Evolutionary conservation across 1,140 invertebrate species (phyloP).

Genomic region (Cyclargus thomasi): DNA sequence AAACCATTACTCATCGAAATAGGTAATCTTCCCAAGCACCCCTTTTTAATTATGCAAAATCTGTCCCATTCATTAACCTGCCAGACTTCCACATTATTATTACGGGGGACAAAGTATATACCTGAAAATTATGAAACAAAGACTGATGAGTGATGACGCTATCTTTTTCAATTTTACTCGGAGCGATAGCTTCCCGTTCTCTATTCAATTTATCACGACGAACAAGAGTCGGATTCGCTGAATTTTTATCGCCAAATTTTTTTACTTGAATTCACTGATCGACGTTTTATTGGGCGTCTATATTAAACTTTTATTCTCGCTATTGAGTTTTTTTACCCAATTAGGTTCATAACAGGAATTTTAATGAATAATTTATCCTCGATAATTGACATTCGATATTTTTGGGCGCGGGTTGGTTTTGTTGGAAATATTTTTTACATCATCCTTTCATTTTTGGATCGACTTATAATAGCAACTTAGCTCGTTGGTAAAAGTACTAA

Average conservation of each 20-base stretch:
- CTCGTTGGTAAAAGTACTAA: background rate
- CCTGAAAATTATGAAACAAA: constrained; percentile 56
- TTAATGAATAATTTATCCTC: background rate
- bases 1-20: constrained; percentile 59
- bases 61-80: constrained; percentile 57
- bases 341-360: constrained; percentile 1
- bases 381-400: background rate
- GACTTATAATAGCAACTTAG: no score
- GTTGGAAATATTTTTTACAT: background rate
- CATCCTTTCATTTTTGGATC: background rate
- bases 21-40: constrained; percentile 59
- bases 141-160: constrained; percentile 59
- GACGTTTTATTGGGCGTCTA: background rate
- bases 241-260: constrained; percentile 24
- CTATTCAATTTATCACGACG: constrained; percentile 18
- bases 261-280: constrained; percentile 17
- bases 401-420: background rate
- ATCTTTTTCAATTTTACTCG: constrained; percentile 52
- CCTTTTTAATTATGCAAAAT: constrained; percentile 73
- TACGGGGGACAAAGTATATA: constrained; percentile 47
- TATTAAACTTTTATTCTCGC: background rate
- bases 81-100: constrained; percentile 33
- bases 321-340: constrained; percentile 1
- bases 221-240: constrained; percentile 9
- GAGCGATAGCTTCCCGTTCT: constrained; percentile 29